These are phyloP conservation scores for Papilio dardanus DNA, from an alignment of 1,140 invertebrate species.

Conservation along the genomic window DNA sequence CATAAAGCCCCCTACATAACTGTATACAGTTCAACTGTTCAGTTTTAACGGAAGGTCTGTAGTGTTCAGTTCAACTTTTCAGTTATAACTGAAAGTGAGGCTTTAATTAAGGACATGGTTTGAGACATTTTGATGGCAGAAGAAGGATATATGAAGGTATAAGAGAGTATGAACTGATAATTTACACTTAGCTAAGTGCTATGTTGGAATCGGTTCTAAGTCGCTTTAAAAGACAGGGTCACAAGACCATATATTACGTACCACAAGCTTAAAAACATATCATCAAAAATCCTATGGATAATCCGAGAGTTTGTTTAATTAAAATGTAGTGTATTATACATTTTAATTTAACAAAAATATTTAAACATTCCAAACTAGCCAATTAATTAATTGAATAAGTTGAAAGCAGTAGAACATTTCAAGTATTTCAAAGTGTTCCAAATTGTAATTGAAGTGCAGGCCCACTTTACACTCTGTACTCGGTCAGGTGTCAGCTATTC, in stretches of 20 bases:
- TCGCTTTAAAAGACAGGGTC: not conserved
- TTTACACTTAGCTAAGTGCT: not conserved
- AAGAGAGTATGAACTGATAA: too few species aligned
- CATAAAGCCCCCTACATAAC: too few species aligned
- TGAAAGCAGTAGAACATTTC: not conserved
- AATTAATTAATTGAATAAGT: constrained; percentile 5
- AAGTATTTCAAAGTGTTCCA: constrained; percentile 22
- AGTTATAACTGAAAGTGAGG: too few species aligned
- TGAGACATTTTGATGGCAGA: too few species aligned
- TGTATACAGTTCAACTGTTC: too few species aligned
- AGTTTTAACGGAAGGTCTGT: too few species aligned
- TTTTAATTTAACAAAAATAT: not conserved
- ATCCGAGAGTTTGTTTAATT: not conserved
- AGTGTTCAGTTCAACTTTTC: too few species aligned
- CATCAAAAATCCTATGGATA: not conserved
- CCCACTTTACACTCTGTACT: not conserved
- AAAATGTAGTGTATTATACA: not conserved
- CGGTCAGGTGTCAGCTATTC: constrained; percentile 30
- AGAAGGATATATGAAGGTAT: too few species aligned
- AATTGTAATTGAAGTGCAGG: constrained; percentile 14
- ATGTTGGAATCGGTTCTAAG: not conserved
- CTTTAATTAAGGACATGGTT: too few species aligned
- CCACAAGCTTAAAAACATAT: not conserved
- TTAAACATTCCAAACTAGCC: not conserved
- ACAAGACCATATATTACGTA: too few species aligned